Percentiles rank a stretch among this genome's conserved stretches.
Conservation (phyloP, 2,113 vertebrate species). For the Eretmodus cyanostictus region DNA sequence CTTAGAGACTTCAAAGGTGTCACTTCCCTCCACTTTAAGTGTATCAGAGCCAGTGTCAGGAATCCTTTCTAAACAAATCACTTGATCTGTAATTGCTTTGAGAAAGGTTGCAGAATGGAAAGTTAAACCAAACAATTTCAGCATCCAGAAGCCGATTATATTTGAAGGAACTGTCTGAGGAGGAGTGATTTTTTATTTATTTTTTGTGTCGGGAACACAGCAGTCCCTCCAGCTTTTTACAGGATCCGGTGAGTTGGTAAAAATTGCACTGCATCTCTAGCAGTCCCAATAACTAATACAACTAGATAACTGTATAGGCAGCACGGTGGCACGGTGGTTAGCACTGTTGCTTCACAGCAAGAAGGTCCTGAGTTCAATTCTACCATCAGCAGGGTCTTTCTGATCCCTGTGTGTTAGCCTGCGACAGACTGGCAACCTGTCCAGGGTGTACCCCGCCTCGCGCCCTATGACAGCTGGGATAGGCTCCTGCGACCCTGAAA, state of each 20-base stretch:
- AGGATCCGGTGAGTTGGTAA: background rate
- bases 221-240: background rate
- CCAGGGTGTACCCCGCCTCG: background rate
- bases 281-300: background rate
- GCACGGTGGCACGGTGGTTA: background rate
- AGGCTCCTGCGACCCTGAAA: background rate
- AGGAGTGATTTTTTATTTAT: background rate
- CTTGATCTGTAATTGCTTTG: slow-evolving; percentile 15
- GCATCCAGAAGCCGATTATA: background rate
- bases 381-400: background rate
- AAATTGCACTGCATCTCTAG: background rate
- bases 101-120: background rate
- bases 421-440: background rate
- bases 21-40: background rate
- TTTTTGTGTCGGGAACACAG: background rate
- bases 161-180: background rate
- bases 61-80: slow-evolving; percentile 26
- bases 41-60: background rate
- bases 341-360: background rate
- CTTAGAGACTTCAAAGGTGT: slow-evolving; percentile 32
- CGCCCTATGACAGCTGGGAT: background rate
- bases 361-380: background rate
- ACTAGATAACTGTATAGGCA: background rate
- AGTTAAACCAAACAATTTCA: background rate
- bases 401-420: background rate